Conservation (phyloP, 2,888 invertebrate species). For the Spilarctia lutea region DNA sequence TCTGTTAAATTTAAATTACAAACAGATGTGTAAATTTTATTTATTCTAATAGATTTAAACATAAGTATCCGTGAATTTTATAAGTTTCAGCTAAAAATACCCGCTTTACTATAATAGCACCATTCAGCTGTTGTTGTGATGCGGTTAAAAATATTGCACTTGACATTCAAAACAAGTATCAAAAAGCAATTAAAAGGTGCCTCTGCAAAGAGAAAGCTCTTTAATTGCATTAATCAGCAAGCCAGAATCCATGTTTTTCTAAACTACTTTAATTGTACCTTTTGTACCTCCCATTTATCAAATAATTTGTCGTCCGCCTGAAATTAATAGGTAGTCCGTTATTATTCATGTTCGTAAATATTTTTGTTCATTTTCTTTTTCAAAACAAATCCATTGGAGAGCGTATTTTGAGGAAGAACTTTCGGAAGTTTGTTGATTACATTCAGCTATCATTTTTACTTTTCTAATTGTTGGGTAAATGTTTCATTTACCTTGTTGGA, state of each 20-base stretch:
- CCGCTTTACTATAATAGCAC: background rate
- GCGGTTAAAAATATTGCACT: background rate
- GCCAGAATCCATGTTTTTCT: background rate
- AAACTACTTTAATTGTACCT: constrained; percentile 1
- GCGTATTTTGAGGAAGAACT: constrained; percentile 1
- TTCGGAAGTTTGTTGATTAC: constrained; percentile 4
- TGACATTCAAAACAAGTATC: background rate
- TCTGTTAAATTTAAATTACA: too few species aligned
- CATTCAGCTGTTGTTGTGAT: background rate
- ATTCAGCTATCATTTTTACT: too few species aligned
- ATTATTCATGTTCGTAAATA: constrained; percentile 8
- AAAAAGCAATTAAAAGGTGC: background rate
- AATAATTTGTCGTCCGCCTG: constrained; percentile 9
- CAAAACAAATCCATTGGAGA: constrained; percentile 10
- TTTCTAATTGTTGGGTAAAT: too few species aligned
- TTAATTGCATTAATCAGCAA: constrained; percentile 2
- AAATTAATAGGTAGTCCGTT: constrained; percentile 8
- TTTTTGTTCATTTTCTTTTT: constrained; percentile 15
- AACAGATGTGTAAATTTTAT: too few species aligned
- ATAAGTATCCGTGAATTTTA: too few species aligned
- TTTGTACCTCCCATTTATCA: background rate
- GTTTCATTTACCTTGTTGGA: too few species aligned
- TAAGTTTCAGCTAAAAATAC: too few species aligned
- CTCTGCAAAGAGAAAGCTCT: background rate
- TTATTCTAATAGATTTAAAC: too few species aligned